These are phyloP conservation scores for Oasisia sp. DNA, from an alignment of 2,888 invertebrate genomes.

Conservation along the genomic window DNA sequence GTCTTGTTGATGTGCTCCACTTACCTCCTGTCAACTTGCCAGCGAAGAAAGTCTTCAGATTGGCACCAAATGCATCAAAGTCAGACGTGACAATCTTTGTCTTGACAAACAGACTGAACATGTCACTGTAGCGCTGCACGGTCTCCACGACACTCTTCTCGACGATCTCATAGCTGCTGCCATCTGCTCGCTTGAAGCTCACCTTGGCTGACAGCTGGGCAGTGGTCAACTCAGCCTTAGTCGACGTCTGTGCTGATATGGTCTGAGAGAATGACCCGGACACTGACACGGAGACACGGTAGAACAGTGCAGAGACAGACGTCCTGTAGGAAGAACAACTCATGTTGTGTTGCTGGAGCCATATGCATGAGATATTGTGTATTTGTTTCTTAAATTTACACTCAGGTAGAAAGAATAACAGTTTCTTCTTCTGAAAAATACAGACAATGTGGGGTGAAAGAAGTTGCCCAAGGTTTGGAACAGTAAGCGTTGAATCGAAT, in stretches of 20 bases:
- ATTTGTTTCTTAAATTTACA: too few species aligned
- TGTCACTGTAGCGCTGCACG: background rate
- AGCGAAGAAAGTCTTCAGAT: background rate
- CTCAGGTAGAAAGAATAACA: too few species aligned
- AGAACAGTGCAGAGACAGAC: background rate
- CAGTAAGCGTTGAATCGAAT: too few species aligned
- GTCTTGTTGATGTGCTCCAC: background rate
- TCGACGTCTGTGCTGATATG: background rate
- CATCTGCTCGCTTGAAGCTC: background rate
- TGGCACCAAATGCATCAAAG: background rate
- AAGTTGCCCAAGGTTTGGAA: too few species aligned
- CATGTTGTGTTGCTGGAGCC: background rate
- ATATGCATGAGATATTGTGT: too few species aligned
- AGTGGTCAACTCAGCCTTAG: background rate
- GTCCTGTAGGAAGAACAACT: background rate
- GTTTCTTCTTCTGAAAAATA: too few species aligned
- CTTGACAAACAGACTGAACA: constrained; percentile 5
- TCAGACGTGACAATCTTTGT: background rate
- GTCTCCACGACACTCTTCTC: background rate
- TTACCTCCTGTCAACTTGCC: background rate
- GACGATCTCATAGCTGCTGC: background rate
- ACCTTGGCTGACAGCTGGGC: background rate
- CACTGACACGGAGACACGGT: background rate
- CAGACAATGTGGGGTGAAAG: too few species aligned
- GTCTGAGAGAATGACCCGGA: background rate